Base-by-base conservation (phyloP, 2,797 vertebrate genomes). In the Pseudopleuronectes americanus region DNA sequence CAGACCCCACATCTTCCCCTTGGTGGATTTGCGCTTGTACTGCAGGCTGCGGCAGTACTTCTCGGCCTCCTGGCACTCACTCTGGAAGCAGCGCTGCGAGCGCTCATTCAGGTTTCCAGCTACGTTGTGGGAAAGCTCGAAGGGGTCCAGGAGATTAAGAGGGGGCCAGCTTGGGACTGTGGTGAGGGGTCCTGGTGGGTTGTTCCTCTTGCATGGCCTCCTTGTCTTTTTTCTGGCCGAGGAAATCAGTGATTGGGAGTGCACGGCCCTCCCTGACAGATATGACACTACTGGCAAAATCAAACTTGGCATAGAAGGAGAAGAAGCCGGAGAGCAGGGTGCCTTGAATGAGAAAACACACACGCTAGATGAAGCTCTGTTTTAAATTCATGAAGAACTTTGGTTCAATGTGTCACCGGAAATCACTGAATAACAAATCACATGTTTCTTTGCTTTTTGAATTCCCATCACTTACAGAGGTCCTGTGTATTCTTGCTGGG, bases 111-210 rank as follows among this genome's bases (percentile, higher is more conserved):
- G 89, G 13, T 98, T 99, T 28, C 95, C 96, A 0, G 96, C 95
- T 3, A 98, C 96, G 0, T 99, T 99, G 91, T 99, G 97, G 74
- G 91, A 94, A 21, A 96, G 90, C 80, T 98, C 97, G 21, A 99
- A 98, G 0, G 97, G 97, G 76, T 98, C 97, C 78, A 97, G 92
- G 24, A 99, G 87, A 72, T 96, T 98, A 51, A 98, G 58, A n/a
- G 13, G 95, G 91, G 0, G 96, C 96, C 5, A 96, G 66, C 68
- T 80, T 93, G 21, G 91, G 92, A 2, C 53, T 16, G 0, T 55
- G 56, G 1, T 43, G 57, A 6, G 61, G 56, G 22, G 57, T 24
- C 54, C 74, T 84, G 55, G 56, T n/a, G 22, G 73, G 8, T 0
- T 74, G 86, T 56, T 82, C 79, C 24, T 83, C 68, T 3, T 52